These are phyloP conservation scores for Isaurus tuberculatus DNA, from an alignment of 92 coral and sea anemone genomes.

Conservation along the genomic window DNA sequence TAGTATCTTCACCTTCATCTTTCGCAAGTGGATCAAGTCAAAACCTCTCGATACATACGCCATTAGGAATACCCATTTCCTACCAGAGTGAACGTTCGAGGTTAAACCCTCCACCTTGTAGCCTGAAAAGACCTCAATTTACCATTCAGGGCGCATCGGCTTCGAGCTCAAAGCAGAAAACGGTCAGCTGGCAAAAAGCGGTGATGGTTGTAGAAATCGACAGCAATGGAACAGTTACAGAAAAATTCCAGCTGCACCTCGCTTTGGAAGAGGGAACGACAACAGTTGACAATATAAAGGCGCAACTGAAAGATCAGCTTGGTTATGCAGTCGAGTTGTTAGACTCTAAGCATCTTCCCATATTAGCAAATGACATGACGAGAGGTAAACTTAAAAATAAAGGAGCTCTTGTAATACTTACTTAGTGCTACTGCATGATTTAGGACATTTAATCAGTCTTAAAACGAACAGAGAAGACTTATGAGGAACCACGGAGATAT, in stretches of 20 bases:
- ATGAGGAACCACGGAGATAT: too few species aligned
- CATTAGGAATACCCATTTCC: not conserved
- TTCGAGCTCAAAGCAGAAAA: not conserved
- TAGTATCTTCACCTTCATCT: not conserved
- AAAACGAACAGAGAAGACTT: too few species aligned
- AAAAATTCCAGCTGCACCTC: slow-evolving; percentile 42
- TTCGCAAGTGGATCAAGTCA: slow-evolving; percentile 7
- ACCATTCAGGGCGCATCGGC: slow-evolving; percentile 5
- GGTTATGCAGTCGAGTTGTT: slow-evolving; percentile 21
- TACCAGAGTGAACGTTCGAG: slow-evolving; percentile 24
- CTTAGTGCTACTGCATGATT: too few species aligned
- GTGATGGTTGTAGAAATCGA: slow-evolving; percentile 16
- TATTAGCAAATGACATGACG: too few species aligned
- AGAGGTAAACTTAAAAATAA: too few species aligned
- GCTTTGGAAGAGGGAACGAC: slow-evolving; percentile 30
- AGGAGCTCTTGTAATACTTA: too few species aligned
- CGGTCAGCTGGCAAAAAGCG: slow-evolving; percentile 33
- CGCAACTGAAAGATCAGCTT: slow-evolving; percentile 35
- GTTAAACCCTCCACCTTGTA: too few species aligned
- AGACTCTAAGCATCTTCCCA: not conserved
- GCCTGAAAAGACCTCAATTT: slow-evolving; percentile 22
- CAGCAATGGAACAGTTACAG: slow-evolving; percentile 6
- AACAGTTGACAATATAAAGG: slow-evolving; percentile 17
- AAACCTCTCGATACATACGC: not conserved
- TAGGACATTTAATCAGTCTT: too few species aligned